Conservation (phyloP, 2,113 vertebrate genomes). For the Hemichromis elongatus region DNA sequence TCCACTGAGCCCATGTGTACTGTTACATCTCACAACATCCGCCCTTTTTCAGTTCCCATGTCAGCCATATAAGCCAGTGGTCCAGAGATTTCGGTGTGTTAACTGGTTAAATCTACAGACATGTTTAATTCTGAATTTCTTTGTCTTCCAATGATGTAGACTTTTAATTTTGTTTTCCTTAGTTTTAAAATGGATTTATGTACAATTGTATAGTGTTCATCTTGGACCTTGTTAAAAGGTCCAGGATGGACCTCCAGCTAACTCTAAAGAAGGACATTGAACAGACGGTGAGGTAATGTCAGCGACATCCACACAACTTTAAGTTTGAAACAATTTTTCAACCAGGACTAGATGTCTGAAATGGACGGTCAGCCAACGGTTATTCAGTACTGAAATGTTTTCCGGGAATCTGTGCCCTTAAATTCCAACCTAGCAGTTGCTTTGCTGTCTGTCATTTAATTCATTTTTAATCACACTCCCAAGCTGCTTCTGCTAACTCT, state of each 20-base stretch:
- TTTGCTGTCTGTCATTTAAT: background rate
- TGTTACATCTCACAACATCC: background rate
- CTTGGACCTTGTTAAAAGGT: background rate
- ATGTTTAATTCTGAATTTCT: background rate
- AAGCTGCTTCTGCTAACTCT: background rate
- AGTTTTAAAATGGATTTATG: background rate
- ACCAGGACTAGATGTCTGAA: background rate
- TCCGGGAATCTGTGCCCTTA: background rate
- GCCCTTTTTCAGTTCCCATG: background rate
- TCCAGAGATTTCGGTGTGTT: background rate
- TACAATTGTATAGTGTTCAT: too few species aligned
- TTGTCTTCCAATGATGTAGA: background rate
- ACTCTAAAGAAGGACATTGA: background rate
- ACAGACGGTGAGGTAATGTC: background rate
- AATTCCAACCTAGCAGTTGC: background rate
- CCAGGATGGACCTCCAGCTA: background rate
- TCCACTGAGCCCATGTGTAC: background rate
- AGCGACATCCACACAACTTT: background rate
- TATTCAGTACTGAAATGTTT: background rate
- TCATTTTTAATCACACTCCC: background rate
- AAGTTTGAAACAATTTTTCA: background rate
- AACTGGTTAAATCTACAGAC: background rate
- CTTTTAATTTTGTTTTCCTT: background rate
- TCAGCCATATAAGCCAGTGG: background rate
- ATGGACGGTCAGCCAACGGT: background rate